A percentile compares a stretch with the other conserved stretches of the same genome.
Conservation (phyloP, 1,140 invertebrate genomes). For the Sinella curviseta region DNA sequence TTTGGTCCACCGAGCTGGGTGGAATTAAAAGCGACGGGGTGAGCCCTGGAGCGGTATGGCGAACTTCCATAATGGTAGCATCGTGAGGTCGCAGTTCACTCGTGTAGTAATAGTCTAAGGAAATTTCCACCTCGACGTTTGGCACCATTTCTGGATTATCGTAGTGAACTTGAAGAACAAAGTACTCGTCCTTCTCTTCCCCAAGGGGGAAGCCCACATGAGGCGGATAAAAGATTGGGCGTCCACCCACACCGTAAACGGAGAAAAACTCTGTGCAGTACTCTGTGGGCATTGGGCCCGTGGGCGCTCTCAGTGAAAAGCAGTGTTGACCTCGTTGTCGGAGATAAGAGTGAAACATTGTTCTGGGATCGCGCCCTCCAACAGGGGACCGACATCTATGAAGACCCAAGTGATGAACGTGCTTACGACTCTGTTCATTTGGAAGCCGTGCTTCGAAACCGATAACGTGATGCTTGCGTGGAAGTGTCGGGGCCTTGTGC, state of each 20-base stretch:
- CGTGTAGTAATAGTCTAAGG: background rate
- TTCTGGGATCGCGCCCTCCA: background rate
- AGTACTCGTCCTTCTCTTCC: background rate
- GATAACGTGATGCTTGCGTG: background rate
- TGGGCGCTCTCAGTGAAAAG: background rate
- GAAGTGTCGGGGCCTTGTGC: background rate
- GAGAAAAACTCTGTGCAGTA: background rate
- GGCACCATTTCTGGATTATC: no score
- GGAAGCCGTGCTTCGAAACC: background rate
- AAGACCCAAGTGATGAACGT: slow-evolving; percentile 22
- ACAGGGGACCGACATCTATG: slow-evolving; percentile 13
- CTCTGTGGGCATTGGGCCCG: no score
- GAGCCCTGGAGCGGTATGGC: background rate
- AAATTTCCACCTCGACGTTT: background rate
- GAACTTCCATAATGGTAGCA: slow-evolving; percentile 17
- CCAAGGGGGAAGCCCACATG: slow-evolving; percentile 31
- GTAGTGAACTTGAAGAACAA: slow-evolving; percentile 28
- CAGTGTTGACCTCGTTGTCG: slow-evolving; percentile 2
- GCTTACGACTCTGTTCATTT: background rate
- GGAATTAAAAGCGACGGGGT: slow-evolving; percentile 17
- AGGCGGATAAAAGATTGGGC: slow-evolving; percentile 22
- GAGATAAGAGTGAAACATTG: slow-evolving; percentile 21
- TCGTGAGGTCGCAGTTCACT: slow-evolving; percentile 16
- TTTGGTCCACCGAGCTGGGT: slow-evolving; percentile 3
- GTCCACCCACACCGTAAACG: background rate